phyloP scores from a whole-genome alignment of 2,888 invertebrate species.

The Rhabditoides inermis region DNA sequence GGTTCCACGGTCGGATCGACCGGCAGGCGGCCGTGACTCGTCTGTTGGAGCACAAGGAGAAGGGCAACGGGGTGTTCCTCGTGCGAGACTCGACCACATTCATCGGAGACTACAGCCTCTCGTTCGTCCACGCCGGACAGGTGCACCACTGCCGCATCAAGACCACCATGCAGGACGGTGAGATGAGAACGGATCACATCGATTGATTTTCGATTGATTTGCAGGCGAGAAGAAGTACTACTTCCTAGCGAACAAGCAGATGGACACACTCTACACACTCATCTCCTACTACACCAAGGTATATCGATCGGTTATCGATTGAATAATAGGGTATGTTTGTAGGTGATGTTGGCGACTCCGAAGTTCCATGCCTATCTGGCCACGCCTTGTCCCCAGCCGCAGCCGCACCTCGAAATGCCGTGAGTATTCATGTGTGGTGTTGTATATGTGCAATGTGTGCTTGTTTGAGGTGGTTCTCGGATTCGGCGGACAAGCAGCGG shows the following conservation, averaged over 20 bases:
- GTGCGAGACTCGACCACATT: conserved; percentile 86
- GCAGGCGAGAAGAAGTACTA: conserved; percentile 48
- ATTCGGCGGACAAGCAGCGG: conserved; percentile 39
- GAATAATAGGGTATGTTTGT: too few species aligned
- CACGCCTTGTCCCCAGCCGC: conserved; percentile 51
- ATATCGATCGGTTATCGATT: too few species aligned
- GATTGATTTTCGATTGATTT: not conserved
- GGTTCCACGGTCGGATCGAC: conserved; percentile 51
- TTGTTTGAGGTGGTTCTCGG: conserved; percentile 43
- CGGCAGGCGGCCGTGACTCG: conserved; percentile 37
- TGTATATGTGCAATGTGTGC: too few species aligned
- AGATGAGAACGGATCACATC: conserved; percentile 1
- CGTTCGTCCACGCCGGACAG: conserved; percentile 65
- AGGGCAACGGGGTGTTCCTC: conserved; percentile 83
- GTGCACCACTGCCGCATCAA: conserved; percentile 51
- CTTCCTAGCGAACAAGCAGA: conserved; percentile 46
- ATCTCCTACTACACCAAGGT: conserved; percentile 47
- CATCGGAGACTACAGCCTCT: conserved; percentile 77
- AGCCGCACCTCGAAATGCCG: conserved; percentile 47
- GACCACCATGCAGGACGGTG: conserved; percentile 39
- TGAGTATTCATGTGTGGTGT: conserved; percentile 17
- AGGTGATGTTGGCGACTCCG: conserved; percentile 21
- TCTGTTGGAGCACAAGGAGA: conserved; percentile 51
- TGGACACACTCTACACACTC: conserved; percentile 51
- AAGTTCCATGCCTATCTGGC: conserved; percentile 36